Evolutionary conservation across 2,797 vertebrate species (phyloP).

Genomic region (Xenops minutus): DNA sequence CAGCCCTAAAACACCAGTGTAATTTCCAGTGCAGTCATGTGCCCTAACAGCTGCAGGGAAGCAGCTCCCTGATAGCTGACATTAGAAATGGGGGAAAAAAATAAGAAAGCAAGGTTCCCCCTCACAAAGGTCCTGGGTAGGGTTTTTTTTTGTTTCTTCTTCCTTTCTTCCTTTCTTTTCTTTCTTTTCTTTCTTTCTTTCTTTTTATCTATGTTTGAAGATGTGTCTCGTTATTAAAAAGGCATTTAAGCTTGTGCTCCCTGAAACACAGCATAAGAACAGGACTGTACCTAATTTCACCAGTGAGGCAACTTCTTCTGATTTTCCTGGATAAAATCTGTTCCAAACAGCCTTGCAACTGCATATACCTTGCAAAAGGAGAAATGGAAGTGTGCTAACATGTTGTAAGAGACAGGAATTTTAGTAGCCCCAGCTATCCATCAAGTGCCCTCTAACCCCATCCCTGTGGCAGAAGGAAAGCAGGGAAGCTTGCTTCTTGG

Average conservation of each 20-base stretch:
- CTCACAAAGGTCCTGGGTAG: neutral
- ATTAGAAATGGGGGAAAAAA: neutral
- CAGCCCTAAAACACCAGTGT: neutral
- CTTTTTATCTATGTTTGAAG: neutral
- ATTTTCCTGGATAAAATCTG: neutral
- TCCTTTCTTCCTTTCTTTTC: neutral
- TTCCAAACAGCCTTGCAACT: neutral
- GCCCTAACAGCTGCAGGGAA: neutral
- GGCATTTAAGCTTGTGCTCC: neutral
- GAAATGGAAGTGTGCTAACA: fast-evolving
- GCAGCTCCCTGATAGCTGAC: neutral
- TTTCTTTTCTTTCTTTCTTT: neutral
- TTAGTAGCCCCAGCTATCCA: fast-evolving
- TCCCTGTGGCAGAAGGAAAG: neutral
- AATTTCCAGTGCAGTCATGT: neutral
- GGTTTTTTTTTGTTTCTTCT: neutral
- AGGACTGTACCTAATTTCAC: neutral
- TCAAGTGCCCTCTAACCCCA: neutral
- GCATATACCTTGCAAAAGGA: neutral
- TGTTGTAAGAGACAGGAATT: neutral
- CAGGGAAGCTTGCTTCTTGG: neutral
- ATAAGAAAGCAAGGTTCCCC: neutral
- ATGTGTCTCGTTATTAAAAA: neutral
- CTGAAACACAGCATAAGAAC: neutral
- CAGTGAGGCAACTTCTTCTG: neutral